Base-by-base conservation (phyloP, 2,113 vertebrate genomes). In the Collichthys lucidus region DNA sequence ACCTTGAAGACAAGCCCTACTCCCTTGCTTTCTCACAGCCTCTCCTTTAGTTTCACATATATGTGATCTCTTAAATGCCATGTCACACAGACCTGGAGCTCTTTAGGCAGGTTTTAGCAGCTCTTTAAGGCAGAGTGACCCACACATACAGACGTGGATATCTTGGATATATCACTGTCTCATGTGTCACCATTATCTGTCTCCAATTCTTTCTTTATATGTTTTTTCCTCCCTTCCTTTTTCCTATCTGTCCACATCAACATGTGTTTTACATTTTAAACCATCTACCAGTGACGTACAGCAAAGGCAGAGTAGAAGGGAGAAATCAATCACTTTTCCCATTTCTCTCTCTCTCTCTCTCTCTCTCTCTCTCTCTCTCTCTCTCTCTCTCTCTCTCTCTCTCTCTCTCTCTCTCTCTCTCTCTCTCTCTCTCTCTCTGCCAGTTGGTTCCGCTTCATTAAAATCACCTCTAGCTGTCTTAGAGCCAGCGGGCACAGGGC, bases 381-480 rank as follows among this genome's bases (percentile, higher is more conserved):
- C n/a, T 82, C 61, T 65, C 53, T 76, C 63, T 79, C 20, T 60
- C 68, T 59, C 22, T 87, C 66, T 59, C 52, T 80, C 31, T 62
- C n/a, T 82, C 61, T 65, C 53, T 71, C n/a, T n/a, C n/a, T n/a
- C n/a, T n/a, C n/a, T n/a, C n/a, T n/a, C n/a, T n/a, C n/a, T n/a
- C 57, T 55, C 55, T 62, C 31, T 72, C 66, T 78, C 19, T 59
- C 71, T 61, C 53, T 71, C 59, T 55, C 56, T 62, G 59, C 76
- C 76, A 75, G 80, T 85, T 89, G 71, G 86, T 89, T 91, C 86
- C 85, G 88, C 85, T 84, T 86, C 83, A 86, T 90, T 88, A 91
- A 89, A 90, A 78, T 82, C 77, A 80, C 72, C 75, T 80, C 80
- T 63, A 47, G 74, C 71, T 80, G 55, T 86, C 66, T 47, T 11